These are phyloP conservation scores for Pangasius sanitwongsei DNA, from an alignment of 2,797 vertebrate genomes.

Conservation along the genomic window DNA sequence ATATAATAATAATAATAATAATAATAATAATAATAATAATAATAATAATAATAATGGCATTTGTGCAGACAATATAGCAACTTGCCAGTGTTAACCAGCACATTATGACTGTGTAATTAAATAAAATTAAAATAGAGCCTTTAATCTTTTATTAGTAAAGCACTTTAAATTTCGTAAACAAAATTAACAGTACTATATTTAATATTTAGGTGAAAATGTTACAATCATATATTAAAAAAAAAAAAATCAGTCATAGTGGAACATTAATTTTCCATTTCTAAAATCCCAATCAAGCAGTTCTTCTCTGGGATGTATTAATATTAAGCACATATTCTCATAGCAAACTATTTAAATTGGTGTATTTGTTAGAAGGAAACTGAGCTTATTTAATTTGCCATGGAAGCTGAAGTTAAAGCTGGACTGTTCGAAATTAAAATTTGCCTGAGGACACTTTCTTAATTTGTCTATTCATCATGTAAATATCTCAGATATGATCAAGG, in stretches of 20 bases:
- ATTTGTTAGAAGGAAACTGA: not conserved
- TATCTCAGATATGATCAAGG: not conserved
- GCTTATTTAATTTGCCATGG: not conserved
- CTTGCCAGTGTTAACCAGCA: too few species aligned
- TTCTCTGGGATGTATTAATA: not conserved
- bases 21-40: too few species aligned
- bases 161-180: too few species aligned
- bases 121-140: too few species aligned
- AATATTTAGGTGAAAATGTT: too few species aligned
- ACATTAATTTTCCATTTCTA: not conserved
- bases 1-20: too few species aligned
- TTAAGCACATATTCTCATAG: not conserved
- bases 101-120: too few species aligned
- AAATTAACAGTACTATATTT: too few species aligned
- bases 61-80: too few species aligned
- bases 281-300: not conserved
- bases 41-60: too few species aligned
- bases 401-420: not conserved
- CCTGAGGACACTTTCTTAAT: not conserved
- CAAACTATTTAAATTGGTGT: not conserved
- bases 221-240: not conserved
- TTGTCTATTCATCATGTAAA: not conserved
- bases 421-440: not conserved
- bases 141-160: too few species aligned
- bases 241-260: not conserved